Conservation (phyloP, 2,797 vertebrate genomes). For the Aulostomus chinensis region DNA sequence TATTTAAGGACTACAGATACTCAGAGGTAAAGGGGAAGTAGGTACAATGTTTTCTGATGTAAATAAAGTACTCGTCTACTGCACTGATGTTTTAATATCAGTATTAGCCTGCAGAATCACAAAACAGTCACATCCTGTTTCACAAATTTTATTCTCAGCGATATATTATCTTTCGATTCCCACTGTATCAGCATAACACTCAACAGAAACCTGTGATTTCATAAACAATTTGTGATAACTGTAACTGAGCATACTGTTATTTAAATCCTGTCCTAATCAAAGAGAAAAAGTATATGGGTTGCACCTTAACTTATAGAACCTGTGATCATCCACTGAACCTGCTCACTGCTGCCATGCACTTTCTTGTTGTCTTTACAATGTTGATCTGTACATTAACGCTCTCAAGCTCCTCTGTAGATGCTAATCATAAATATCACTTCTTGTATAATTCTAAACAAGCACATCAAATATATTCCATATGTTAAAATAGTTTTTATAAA, state of each 20-base stretch:
- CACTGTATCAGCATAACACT: constrained; percentile 19
- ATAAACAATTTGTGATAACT: constrained; percentile 24
- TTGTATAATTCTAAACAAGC: constrained; percentile 42
- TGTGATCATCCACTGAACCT: constrained; percentile 53
- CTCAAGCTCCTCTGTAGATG: constrained; percentile 18
- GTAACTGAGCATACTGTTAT: constrained; percentile 58
- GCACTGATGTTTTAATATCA: constrained; percentile 53
- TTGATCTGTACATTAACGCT: constrained; percentile 45
- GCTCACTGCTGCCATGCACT: constrained; percentile 57
- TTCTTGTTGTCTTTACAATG: constrained; percentile 47
- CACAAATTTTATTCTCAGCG: constrained; percentile 53
- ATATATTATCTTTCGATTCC: constrained; percentile 38
- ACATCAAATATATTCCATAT: constrained; percentile 36
- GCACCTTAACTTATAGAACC: constrained; percentile 64
- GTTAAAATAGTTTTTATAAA: constrained; percentile 32
- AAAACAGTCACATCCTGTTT: constrained; percentile 28
- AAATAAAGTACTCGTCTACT: constrained; percentile 19
- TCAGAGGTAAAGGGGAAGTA: not conserved
- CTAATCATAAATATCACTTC: constrained; percentile 61
- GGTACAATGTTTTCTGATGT: constrained; percentile 5
- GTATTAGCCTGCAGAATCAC: constrained; percentile 31
- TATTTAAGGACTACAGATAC: not conserved
- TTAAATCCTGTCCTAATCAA: constrained; percentile 28
- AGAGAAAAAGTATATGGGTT: constrained; percentile 30
- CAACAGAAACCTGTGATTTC: constrained; percentile 14